Percentiles rank a stretch among this genome's conserved stretches.
phyloP scores from a whole-genome alignment of 92 coral and sea anemone species.

The Meandrina meandrites region DNA sequence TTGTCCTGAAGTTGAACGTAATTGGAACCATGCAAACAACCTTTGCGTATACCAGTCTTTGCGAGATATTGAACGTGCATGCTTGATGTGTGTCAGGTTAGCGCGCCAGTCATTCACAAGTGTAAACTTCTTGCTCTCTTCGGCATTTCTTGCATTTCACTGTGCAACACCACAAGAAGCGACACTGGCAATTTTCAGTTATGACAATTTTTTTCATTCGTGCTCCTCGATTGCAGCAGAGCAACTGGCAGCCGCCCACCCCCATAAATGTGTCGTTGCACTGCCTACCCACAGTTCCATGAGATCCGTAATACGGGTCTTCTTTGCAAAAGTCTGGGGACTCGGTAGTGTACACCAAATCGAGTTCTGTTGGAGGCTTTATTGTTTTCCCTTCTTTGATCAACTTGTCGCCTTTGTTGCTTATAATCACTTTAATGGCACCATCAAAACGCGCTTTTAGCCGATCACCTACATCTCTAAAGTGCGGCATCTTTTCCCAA shows the following conservation, averaged over 20 bases:
- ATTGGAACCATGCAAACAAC: constrained; percentile 16
- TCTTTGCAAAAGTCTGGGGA: constrained; percentile 87
- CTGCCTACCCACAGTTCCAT: constrained; percentile 84
- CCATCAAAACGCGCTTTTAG: constrained; percentile 90
- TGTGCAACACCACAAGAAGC: constrained; percentile 89
- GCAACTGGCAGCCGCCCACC: constrained; percentile 82
- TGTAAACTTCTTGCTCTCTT: constrained; percentile 51
- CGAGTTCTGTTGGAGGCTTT: constrained; percentile 84
- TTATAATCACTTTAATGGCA: constrained; percentile 79
- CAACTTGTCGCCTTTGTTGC: constrained; percentile 74
- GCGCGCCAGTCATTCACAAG: constrained; percentile 52
- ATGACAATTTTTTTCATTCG: constrained; percentile 38
- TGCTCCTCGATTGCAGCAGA: constrained; percentile 85
- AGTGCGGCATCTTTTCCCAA: constrained; percentile 79
- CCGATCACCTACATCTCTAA: constrained; percentile 66
- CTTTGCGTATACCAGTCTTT: not conserved
- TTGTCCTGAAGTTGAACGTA: constrained; percentile 3
- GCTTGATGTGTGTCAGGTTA: not conserved
- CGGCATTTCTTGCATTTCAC: constrained; percentile 80
- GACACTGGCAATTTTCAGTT: constrained; percentile 75
- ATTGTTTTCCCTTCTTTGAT: constrained; percentile 72
- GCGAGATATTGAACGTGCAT: not conserved
- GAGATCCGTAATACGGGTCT: constrained; percentile 75
- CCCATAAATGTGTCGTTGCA: constrained; percentile 87
- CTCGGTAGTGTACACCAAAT: constrained; percentile 88